Evolutionary conservation across 2,113 vertebrate genomes (phyloP).

Genomic region (Jaculus jaculus): DNA sequence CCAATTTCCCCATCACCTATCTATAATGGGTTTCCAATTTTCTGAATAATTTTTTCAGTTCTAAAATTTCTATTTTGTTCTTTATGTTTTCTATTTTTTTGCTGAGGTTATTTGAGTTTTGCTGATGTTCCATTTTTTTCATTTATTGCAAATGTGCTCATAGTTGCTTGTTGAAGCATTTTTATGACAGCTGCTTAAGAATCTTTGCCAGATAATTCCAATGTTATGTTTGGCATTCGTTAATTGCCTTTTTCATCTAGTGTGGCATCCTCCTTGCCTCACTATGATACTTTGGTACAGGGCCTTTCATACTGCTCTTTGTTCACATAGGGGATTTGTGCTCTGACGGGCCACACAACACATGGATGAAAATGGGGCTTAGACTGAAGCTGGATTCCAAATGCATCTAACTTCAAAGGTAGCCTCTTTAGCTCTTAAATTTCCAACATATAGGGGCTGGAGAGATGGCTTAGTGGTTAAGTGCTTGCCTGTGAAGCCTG

Average conservation of each 20-base stretch:
- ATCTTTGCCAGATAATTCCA: slow-evolving; percentile 26
- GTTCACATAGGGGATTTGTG: background rate
- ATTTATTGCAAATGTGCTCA: slow-evolving; percentile 21
- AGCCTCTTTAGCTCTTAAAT: background rate
- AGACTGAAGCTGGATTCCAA: background rate
- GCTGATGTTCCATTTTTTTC: background rate
- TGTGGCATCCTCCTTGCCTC: background rate
- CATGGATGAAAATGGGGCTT: background rate
- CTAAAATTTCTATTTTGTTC: slow-evolving; percentile 3
- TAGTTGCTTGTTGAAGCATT: slow-evolving; percentile 32
- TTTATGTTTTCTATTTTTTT: slow-evolving; percentile 45
- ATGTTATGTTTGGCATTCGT: background rate
- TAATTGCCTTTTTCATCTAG: background rate
- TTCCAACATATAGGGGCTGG: background rate
- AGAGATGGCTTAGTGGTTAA: too few relatives aligned
- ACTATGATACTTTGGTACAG: background rate
- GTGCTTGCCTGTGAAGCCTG: too few relatives aligned
- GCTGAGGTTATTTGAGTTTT: background rate
- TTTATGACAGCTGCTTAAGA: slow-evolving; percentile 42
- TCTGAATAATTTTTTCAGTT: background rate
- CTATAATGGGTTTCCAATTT: background rate
- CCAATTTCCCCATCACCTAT: background rate
- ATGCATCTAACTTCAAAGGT: slow-evolving; percentile 21
- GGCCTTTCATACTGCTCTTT: background rate
- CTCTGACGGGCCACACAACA: background rate